phyloP scores from a whole-genome alignment of 2,888 invertebrate species.

The Platynereis dumerilii region DNA sequence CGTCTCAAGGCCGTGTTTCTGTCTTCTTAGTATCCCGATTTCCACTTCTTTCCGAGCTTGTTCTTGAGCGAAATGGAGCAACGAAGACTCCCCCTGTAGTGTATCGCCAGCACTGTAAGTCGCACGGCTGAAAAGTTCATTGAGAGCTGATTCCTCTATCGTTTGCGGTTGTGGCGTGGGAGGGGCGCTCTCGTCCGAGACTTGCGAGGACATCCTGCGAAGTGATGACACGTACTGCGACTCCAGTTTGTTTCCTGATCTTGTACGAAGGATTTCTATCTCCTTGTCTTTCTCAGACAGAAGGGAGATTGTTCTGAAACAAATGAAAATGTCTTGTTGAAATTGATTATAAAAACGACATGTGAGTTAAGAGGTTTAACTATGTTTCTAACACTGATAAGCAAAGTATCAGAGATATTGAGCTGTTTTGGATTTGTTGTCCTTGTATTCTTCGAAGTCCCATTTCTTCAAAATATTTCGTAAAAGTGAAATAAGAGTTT shows the following conservation, averaged over 20 bases:
- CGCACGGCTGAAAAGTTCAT: conserved; percentile 24
- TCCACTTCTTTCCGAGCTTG: conserved; percentile 81
- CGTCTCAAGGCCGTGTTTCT: conserved; percentile 70
- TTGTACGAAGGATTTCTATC: conserved; percentile 59
- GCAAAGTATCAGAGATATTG: too few relatives aligned
- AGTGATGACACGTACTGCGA: conserved; percentile 18
- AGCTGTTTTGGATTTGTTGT: too few relatives aligned
- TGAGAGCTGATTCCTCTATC: conserved; percentile 21
- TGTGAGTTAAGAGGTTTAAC: too few relatives aligned
- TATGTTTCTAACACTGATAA: too few relatives aligned
- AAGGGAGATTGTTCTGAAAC: conserved; percentile 73
- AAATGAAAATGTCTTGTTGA: too few relatives aligned
- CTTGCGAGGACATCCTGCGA: conserved; percentile 19
- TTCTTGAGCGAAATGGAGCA: conserved; percentile 84
- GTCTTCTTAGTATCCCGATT: conserved; percentile 75
- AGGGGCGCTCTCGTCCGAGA: background rate
- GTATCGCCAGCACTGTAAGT: conserved; percentile 7
- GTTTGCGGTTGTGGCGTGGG: conserved; percentile 8
- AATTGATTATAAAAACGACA: too few relatives aligned
- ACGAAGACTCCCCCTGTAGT: conserved; percentile 54
- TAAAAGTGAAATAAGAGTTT: too few relatives aligned
- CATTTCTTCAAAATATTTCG: too few relatives aligned
- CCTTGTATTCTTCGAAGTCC: too few relatives aligned
- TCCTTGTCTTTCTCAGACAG: conserved; percentile 79
- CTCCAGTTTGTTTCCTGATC: conserved; percentile 18